Evolutionary conservation across 2,797 vertebrate genomes (phyloP).

Genomic region (Poeciliopsis presidionis): DNA sequence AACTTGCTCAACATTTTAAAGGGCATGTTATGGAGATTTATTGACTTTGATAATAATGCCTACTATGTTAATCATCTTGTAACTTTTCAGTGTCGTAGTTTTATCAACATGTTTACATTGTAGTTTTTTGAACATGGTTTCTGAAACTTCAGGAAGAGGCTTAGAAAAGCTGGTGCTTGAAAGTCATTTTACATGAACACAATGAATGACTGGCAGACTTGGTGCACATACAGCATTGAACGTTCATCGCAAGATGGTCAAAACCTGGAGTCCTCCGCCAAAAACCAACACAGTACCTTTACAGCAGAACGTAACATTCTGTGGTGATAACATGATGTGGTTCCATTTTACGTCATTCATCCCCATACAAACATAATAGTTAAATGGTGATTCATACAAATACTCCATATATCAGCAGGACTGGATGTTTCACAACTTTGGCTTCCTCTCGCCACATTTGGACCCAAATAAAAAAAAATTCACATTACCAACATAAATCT

Average conservation of each 20-base stretch:
- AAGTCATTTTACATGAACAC: too few species aligned
- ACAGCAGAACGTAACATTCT: neutral
- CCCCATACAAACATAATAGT: neutral
- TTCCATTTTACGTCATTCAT: neutral
- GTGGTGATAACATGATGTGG: neutral
- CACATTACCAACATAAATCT: neutral
- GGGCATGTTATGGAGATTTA: conserved; percentile 1
- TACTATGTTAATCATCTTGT: neutral
- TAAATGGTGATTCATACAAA: neutral
- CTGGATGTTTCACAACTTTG: neutral
- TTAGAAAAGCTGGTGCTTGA: too few species aligned
- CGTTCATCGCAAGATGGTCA: neutral
- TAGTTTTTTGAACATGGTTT: neutral
- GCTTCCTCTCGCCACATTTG: neutral
- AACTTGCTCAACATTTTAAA: conserved; percentile 16
- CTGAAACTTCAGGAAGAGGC: too few species aligned
- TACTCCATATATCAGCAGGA: neutral
- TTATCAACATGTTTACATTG: neutral
- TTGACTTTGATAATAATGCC: neutral
- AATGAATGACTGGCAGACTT: neutral
- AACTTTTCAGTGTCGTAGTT: neutral
- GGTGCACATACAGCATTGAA: neutral
- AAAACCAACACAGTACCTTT: neutral
- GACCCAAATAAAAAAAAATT: neutral
- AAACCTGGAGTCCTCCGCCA: too few species aligned